Evolutionary conservation across 2,113 vertebrate genomes (phyloP).

Genomic region (Rhinopithecus roxellana): DNA sequence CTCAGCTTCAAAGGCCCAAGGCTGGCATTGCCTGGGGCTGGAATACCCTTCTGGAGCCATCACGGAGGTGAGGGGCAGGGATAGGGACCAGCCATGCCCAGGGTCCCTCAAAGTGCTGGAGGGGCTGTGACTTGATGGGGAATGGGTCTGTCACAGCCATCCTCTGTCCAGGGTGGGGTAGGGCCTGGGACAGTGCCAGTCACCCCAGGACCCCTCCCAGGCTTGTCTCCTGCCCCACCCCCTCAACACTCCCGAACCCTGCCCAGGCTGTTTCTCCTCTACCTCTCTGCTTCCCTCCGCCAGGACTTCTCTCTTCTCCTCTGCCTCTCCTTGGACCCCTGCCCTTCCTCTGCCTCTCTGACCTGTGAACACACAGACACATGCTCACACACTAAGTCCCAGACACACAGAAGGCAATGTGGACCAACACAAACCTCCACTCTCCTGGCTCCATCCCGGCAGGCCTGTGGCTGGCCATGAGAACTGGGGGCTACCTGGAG

Average conservation of each 20-base stretch:
- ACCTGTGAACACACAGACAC: neutral
- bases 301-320: neutral
- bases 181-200: neutral
- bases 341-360: neutral
- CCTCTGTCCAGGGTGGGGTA: neutral
- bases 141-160: neutral
- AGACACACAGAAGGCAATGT: neutral
- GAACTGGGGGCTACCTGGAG: neutral
- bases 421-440: neutral
- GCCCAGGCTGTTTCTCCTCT: neutral
- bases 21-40: constrained; percentile 50
- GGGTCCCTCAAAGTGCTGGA: neutral
- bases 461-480: neutral
- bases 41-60: constrained; percentile 76
- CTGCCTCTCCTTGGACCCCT: neutral
- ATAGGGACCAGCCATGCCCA: neutral
- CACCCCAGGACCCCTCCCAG: neutral
- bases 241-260: neutral
- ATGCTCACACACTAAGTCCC: neutral
- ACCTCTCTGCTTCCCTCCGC: neutral
- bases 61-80: constrained; percentile 74
- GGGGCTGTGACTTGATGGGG: neutral
- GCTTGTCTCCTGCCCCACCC: neutral
- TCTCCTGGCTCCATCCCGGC: neutral
- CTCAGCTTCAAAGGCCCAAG: constrained; percentile 79